Evolutionary conservation across 2,113 vertebrate genomes (phyloP).

Genomic region (Dicentrarchus labrax): DNA sequence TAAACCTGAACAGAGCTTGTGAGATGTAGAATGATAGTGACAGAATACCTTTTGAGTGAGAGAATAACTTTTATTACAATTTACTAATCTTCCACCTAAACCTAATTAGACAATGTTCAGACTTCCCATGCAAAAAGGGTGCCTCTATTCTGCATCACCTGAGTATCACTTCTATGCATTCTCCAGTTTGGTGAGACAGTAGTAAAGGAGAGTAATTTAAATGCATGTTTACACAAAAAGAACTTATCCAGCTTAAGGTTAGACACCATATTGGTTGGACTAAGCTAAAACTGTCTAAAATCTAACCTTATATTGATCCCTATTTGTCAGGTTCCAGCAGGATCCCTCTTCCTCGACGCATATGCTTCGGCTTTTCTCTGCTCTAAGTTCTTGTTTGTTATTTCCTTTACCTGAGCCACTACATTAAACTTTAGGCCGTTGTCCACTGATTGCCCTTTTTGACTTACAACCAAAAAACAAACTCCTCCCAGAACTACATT

Average conservation of each 20-base stretch:
- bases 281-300: too few relatives aligned
- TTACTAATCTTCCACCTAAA: background rate
- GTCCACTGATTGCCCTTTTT: constrained; percentile 3
- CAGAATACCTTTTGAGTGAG: background rate
- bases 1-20: background rate
- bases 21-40: background rate
- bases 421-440: constrained; percentile 13
- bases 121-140: background rate
- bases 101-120: background rate
- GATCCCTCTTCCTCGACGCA: background rate
- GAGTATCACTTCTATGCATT: background rate
- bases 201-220: background rate
- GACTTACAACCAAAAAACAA: constrained; percentile 17
- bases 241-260: background rate
- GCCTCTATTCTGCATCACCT: background rate
- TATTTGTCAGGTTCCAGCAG: constrained; percentile 7
- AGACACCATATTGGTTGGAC: background rate
- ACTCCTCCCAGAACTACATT: constrained; percentile 2
- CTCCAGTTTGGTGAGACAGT: background rate
- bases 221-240: background rate
- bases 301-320: background rate
- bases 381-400: constrained; percentile 3
- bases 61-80: background rate
- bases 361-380: constrained; percentile 1
- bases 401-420: constrained; percentile 7